Percentiles rank a stretch among this genome's conserved stretches.
Evolutionary conservation across 2,888 invertebrate species (phyloP).

Genomic region (Melangyna quadrimaculata): DNA sequence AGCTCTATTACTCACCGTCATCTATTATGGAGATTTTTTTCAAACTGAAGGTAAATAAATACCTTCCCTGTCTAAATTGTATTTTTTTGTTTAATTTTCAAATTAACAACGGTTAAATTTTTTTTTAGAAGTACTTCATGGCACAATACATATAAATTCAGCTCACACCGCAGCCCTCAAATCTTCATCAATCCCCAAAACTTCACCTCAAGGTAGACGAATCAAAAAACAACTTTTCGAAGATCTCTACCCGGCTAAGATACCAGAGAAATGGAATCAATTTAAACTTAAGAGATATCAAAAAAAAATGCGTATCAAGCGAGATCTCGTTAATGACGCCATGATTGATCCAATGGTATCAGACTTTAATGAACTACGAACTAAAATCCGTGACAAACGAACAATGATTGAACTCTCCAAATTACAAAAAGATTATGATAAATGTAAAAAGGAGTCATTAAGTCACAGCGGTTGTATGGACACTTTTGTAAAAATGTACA

Average conservation of each 20-base stretch:
- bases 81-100: background rate
- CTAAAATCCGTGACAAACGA: conserved; percentile 76
- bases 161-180: background rate
- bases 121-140: conserved; percentile 24
- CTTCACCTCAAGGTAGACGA: background rate
- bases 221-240: background rate
- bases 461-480: conserved; percentile 76
- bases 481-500: conserved; percentile 77
- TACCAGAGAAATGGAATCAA: background rate
- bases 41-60: conserved; percentile 38
- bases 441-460: conserved; percentile 76
- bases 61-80: background rate
- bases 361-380: conserved; percentile 75
- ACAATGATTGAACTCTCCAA: conserved; percentile 74
- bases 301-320: background rate
- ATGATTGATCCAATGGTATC: conserved; percentile 58
- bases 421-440: conserved; percentile 76
- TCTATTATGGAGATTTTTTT: conserved; percentile 42
- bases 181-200: no score
- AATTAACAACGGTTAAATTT: background rate
- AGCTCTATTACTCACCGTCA: conserved; percentile 2
- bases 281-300: background rate
- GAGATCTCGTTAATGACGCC: background rate
- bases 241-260: background rate
- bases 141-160: background rate